Base-by-base conservation (phyloP, 1,140 invertebrate genomes). In the Tetramorium alpestre region DNA sequence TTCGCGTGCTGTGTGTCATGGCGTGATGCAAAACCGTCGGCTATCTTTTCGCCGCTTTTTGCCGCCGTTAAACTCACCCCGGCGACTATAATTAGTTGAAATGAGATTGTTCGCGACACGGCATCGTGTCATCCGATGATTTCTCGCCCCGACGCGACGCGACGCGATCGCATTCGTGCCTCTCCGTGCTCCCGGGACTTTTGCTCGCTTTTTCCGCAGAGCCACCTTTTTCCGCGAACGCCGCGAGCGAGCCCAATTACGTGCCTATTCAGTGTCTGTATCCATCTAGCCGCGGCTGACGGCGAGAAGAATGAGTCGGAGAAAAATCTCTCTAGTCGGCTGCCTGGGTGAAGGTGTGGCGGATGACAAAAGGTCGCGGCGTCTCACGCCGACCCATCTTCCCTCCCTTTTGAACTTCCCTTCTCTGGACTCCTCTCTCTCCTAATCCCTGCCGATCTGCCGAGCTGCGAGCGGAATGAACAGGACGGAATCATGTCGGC, bases 401-500 rank as follows among this genome's bases (percentile, higher is more conserved):
- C 28, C 18, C 33, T 67, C 62, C 16, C 44, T 60, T 33, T 49
- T 41, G 38, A 75, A 75, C 72, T 75, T 22, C 72, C 33, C 18
- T 18, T 41, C 44, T 60, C 49, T 47, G 47, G 28, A 47, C 18
- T 47, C 38, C 64, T 69, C 56, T 69, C 56, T 77, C 89, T 69
- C 33, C 87, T 87, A 90, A 88, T 90, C 87, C 89, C 54, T 22
- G 58, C 54, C 77, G 72, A 91, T 92, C 92, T 90, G 81, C 78
- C 49, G 85, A 88, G 86, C 62, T 22, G 75, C 60, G 70, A 72
- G 65, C 56, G 67, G 88, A 47, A 69, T 80, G 86, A 86, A 91
- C 91, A 92, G 88, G 88, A 92, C 86, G 91, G 91, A 93, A 93
- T 93, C 94, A 94, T 94, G 95, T 95, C 94, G 93, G 93, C 91